Evolutionary conservation across 2,888 invertebrate species (phyloP), one percentile per base, ranked within the genome.

Genomic region (Platycheirus albimanus): DNA sequence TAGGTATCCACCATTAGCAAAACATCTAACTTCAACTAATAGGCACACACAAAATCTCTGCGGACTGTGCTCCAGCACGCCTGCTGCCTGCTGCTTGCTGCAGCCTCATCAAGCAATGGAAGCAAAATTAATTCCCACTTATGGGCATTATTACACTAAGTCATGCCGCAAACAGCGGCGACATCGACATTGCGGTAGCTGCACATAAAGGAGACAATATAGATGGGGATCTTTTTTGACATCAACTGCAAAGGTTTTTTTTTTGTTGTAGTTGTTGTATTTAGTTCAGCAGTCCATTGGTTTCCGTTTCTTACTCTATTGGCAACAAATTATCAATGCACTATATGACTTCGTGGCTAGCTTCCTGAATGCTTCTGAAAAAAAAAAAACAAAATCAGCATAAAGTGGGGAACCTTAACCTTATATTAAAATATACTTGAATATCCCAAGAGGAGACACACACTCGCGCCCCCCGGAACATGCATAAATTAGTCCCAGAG

Each of bases 91-190:
- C 71, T 17, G 36, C 52, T 45, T 58, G 15, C 71, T 17, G 36
- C 52, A 61, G 43, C 61, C 49, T 8, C 71, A 61, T n/a, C 58
- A 61, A 24, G 11, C 28, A 54, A 69, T 43, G 30, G 36, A 75
- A 47, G 69, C 28, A 74, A 83, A 78, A 83, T 83, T 77, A 83
- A 78, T 83, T 83, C 72, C 72, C 64, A 74, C 78, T 83, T 83
- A 83, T 83, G 83, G 77, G 78, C 83, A 83, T 78, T 83, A 83
- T 78, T 83, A 78, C 78, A 83, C 43, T 74, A 69, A 78, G 64
- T 72, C 83, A 69, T 78, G 72, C 69, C 43, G 63, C 61, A 47
- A 61, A 61, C 19, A 64, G 49, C 36, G 13, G 13, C 47, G 20
- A 64, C 41, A 66, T 41, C 20, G 41, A 30, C 51, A 63, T 2